A percentile compares a stretch with the other conserved stretches of the same genome.
Evolutionary conservation across 1,140 invertebrate genomes (phyloP).

Genomic region (Psilanteris sp.): DNA sequence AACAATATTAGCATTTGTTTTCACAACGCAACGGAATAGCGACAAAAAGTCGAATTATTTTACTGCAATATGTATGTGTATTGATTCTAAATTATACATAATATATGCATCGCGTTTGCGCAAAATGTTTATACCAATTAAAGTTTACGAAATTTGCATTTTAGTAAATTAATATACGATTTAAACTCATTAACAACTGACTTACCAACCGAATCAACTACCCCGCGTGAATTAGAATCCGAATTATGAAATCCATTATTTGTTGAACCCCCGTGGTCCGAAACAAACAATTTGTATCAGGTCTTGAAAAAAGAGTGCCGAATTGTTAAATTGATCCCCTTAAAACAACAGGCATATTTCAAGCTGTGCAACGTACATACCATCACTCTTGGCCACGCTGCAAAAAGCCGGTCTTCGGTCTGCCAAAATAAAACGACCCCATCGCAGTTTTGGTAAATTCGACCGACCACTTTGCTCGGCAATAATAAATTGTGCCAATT

Average conservation of each 20-base stretch:
- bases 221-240: conserved; percentile 3
- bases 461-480: conserved; percentile 54
- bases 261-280: no score
- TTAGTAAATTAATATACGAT: no score
- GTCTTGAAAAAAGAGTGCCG: conserved; percentile 19
- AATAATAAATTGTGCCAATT: conserved; percentile 74
- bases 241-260: conserved; percentile 34
- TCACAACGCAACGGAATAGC: no score
- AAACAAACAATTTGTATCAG: conserved; percentile 38
- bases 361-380: conserved; percentile 35
- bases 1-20: no score
- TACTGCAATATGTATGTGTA: no score
- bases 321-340: conserved; percentile 42
- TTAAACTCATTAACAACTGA: no score
- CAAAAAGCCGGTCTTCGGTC: conserved; percentile 46
- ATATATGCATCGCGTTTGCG: no score
- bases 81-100: no score
- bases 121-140: no score
- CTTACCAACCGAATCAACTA: no score
- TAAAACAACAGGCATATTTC: conserved; percentile 53
- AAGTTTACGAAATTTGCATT: no score
- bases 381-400: conserved; percentile 34
- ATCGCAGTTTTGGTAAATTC: conserved; percentile 56
- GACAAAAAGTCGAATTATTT: no score
- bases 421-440: conserved; percentile 42